Conservation (phyloP, 2,797 vertebrate species). For the Simalia tracyae region DNA sequence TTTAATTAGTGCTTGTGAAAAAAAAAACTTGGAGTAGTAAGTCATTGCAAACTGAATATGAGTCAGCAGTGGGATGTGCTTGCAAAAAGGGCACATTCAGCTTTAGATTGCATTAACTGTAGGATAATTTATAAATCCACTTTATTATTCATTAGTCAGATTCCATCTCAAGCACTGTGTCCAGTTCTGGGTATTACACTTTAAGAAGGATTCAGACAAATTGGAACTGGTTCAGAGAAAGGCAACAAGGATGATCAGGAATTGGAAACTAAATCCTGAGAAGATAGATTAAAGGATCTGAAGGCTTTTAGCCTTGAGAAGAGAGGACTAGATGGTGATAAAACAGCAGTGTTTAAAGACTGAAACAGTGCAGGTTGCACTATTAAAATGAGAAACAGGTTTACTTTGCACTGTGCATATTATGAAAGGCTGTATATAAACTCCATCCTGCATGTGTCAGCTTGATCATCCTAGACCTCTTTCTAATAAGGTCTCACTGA, state of each 20-base stretch:
- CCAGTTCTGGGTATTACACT: neutral
- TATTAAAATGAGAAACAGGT: neutral
- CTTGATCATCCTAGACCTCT: too few relatives aligned
- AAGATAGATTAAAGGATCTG: neutral
- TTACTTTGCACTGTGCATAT: neutral
- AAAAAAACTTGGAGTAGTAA: neutral
- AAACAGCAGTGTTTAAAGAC: too few relatives aligned
- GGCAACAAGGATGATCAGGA: neutral
- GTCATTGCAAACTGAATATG: neutral
- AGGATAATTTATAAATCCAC: neutral
- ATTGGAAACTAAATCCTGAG: neutral
- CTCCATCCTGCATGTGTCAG: too few relatives aligned
- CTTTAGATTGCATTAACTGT: neutral
- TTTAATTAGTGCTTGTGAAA: too few relatives aligned
- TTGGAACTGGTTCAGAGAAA: neutral
- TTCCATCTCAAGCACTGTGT: neutral
- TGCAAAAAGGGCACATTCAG: neutral
- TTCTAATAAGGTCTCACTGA: too few relatives aligned
- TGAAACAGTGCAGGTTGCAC: neutral
- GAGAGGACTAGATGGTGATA: too few relatives aligned
- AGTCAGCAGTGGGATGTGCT: neutral
- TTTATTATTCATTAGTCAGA: neutral
- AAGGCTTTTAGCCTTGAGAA: neutral
- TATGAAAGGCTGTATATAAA: neutral
- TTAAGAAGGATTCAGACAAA: neutral